These are phyloP conservation scores for Thalassophryne amazonica DNA, from an alignment of 2,797 vertebrate species.

Conservation along the genomic window DNA sequence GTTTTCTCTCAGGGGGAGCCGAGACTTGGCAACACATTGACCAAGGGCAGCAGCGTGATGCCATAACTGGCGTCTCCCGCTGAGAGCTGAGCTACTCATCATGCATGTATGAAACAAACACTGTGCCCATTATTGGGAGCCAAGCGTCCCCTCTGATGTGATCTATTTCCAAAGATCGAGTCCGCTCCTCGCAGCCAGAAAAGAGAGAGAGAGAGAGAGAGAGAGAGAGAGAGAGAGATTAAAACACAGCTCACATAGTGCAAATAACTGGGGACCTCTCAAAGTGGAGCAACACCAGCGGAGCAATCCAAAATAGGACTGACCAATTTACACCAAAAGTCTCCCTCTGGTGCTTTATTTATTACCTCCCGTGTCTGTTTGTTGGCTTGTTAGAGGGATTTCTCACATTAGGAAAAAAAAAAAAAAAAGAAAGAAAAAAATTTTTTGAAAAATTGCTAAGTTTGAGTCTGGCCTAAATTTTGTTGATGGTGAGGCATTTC, in stretches of 20 bases:
- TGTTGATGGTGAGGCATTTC: too few species aligned
- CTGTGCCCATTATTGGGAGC: slow-evolving; percentile 55
- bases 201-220: slow-evolving; percentile 22
- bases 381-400: too few species aligned
- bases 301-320: slow-evolving; percentile 73
- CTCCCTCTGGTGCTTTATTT: slow-evolving; percentile 56
- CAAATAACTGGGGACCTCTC: slow-evolving; percentile 69
- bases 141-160: slow-evolving; percentile 71
- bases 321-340: slow-evolving; percentile 56
- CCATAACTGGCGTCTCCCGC: slow-evolving; percentile 52
- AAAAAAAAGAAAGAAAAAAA: too few species aligned
- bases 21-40: slow-evolving; percentile 43
- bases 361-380: slow-evolving; percentile 71
- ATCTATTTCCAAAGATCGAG: slow-evolving; percentile 71
- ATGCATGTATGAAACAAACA: slow-evolving; percentile 70
- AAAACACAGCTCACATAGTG: slow-evolving; percentile 58
- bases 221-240: slow-evolving; percentile 24
- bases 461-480: too few species aligned
- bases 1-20: slow-evolving; percentile 36
- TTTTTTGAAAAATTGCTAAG: too few species aligned
- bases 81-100: slow-evolving; percentile 60
- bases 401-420: too few species aligned
- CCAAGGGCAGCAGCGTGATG: slow-evolving; percentile 35
- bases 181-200: slow-evolving; percentile 58
- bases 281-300: slow-evolving; percentile 74